Percentiles rank a stretch among this genome's conserved stretches.
These are phyloP conservation scores for Sarcophaga bullata DNA, from an alignment of 1,140 invertebrate genomes.

Conservation along the genomic window DNA sequence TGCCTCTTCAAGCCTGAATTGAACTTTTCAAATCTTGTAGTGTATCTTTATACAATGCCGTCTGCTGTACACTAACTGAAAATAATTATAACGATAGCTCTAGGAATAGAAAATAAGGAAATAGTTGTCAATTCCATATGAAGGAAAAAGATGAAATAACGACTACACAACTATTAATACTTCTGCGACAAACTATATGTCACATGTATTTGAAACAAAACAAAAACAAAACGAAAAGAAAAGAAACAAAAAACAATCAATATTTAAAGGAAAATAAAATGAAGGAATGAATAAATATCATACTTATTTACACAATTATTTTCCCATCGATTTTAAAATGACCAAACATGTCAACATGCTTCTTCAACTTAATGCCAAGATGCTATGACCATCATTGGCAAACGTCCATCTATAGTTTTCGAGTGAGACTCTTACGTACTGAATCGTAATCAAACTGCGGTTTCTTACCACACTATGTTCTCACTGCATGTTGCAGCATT, in stretches of 20 bases:
- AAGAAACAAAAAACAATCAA: background rate
- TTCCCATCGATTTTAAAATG: conserved; percentile 38
- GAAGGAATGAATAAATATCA: background rate
- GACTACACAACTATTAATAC: background rate
- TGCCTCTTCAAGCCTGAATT: too few species aligned
- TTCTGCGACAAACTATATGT: background rate
- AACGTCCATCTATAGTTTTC: conserved; percentile 2
- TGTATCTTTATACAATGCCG: too few species aligned
- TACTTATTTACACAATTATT: conserved; percentile 37
- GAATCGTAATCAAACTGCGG: background rate
- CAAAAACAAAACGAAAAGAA: background rate
- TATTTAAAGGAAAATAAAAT: too few species aligned
- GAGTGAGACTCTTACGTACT: background rate
- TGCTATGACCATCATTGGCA: conserved; percentile 38
- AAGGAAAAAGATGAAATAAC: background rate
- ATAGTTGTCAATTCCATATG: conserved; percentile 32
- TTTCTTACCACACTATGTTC: background rate
- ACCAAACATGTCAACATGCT: conserved; percentile 28
- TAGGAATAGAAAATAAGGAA: conserved; percentile 35
- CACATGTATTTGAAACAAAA: background rate
- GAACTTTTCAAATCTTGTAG: too few species aligned
- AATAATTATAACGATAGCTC: conserved; percentile 15
- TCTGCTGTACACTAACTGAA: background rate
- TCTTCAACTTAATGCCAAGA: conserved; percentile 8
- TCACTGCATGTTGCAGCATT: background rate